Evolutionary conservation across 2,113 vertebrate species (phyloP), one percentile per base, ranked within the genome.

Genomic region (Xerus inauris): DNA sequence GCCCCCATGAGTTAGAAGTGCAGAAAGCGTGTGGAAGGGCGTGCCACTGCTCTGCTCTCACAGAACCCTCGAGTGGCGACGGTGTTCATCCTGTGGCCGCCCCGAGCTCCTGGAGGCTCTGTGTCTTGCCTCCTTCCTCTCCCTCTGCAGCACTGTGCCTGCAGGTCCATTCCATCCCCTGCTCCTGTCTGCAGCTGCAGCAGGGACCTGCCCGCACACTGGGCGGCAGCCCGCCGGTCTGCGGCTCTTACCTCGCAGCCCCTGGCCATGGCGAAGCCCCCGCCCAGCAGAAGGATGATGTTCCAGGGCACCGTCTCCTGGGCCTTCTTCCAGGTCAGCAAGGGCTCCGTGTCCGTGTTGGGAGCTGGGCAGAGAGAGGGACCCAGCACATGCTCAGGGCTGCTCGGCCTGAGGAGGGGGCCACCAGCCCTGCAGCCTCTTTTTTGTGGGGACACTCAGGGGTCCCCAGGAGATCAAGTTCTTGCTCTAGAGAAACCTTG

Each of bases 221-320:
- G 65, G 0, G 71, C 77, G 3, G 6, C 30, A 7, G 40, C 47
- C 80, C 26, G 6, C 9, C 24, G 26, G 42, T 38, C 28, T 14
- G 20, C 2, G 1, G 42, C 16, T 45, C 94, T 96, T 98, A 99
- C 99, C 99, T 99, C 99, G 72, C 99, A 99, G 84, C 99, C 99
- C 97, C 99, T 99, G n/a, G 99, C 99, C 99, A 99, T 99, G 71
- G 99, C 99, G 0, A 99, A 99, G 84, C 99, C 99, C 1, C 99
- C 99, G 94, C 99, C 99, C 2, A 99, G 99, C 88, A 99, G 98
- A 73, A 99, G 98, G 90, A 99, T 99, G 96, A 99, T 99, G 95
- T 99, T 99, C 99, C 99, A 99, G 54, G 99, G 99, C 86, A 99
- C 99, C 0, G 98, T 98, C 54, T 99, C 99, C 87, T 99, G 99